Percentiles rank a stretch among this genome's conserved stretches.
These are phyloP conservation scores for Polylopha cassiicola DNA, from an alignment of 2,888 invertebrate species.

Conservation along the genomic window DNA sequence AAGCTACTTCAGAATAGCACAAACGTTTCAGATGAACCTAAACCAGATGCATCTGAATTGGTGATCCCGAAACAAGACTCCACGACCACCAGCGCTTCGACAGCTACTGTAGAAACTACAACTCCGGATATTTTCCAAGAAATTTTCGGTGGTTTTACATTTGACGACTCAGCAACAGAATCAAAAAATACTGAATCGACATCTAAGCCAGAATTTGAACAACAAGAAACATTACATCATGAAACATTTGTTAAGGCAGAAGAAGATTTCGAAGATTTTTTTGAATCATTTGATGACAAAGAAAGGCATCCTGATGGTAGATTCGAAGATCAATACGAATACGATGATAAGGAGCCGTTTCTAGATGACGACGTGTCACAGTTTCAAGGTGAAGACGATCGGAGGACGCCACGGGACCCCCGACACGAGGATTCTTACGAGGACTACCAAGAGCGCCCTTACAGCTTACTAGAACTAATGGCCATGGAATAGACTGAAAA, in stretches of 20 bases:
- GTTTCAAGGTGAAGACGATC: constrained; percentile 34
- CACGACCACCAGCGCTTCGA: constrained; percentile 30
- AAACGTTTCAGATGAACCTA: constrained; percentile 31
- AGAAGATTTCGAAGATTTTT: constrained; percentile 55
- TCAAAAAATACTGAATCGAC: constrained; percentile 26
- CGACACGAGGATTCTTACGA: constrained; percentile 31
- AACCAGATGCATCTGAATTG: constrained; percentile 17
- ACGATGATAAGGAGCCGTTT: constrained; percentile 33
- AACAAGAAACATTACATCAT: constrained; percentile 44
- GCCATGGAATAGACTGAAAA: constrained; percentile 65
- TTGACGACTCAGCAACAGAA: constrained; percentile 38
- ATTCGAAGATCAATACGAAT: constrained; percentile 36
- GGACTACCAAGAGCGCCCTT: constrained; percentile 44
- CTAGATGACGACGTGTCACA: constrained; percentile 33
- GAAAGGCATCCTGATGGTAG: constrained; percentile 28
- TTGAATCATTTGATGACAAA: constrained; percentile 45
- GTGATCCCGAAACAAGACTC: constrained; percentile 31
- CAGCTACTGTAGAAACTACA: constrained; percentile 35
- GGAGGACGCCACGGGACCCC: constrained; percentile 29
- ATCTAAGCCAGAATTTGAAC: constrained; percentile 33
- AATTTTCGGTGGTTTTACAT: constrained; percentile 49
- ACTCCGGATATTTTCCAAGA: constrained; percentile 52
- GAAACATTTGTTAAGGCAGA: constrained; percentile 46
- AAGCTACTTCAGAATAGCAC: constrained; percentile 47
- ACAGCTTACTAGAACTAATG: constrained; percentile 63